These are phyloP conservation scores for Helicolenus hilgendorfi DNA, from an alignment of 2,797 vertebrate genomes.

Conservation along the genomic window DNA sequence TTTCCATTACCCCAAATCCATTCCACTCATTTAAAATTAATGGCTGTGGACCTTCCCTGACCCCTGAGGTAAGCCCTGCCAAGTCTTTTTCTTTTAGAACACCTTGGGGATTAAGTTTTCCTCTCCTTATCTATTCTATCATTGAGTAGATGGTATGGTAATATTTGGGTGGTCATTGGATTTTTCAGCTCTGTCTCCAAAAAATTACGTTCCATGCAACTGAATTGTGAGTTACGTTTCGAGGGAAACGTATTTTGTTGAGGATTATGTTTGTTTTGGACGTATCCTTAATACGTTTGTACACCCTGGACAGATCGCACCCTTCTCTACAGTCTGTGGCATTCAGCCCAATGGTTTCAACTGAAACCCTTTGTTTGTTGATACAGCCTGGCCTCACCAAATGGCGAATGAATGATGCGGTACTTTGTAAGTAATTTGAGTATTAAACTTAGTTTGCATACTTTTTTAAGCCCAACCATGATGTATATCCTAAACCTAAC, in stretches of 20 bases:
- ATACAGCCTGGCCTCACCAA: rapidly evolving
- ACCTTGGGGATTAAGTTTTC: constrained; percentile 58
- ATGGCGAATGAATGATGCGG: no score
- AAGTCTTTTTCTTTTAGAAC: constrained; percentile 45
- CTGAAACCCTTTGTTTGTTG: not conserved
- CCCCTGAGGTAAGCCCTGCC: constrained; percentile 61
- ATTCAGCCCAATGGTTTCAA: not conserved
- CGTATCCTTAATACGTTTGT: rapidly evolving
- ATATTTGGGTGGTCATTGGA: constrained; percentile 15
- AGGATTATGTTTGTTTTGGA: no score
- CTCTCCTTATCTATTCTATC: constrained; percentile 41
- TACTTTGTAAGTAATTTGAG: no score
- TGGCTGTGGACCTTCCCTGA: constrained; percentile 78
- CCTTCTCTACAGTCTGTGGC: not conserved
- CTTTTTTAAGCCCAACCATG: not conserved
- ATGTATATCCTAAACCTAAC: not conserved
- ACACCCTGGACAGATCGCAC: no score
- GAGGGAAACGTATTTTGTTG: no score
- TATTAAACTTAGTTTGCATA: not conserved
- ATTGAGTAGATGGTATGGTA: not conserved
- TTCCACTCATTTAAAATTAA: constrained; percentile 89
- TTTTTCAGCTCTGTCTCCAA: not conserved
- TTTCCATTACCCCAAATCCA: constrained; percentile 89
- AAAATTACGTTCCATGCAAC: not conserved
- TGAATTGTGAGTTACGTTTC: not conserved